These are phyloP conservation scores for Nycteola revayana DNA, from an alignment of 2,888 invertebrate species.

Conservation along the genomic window DNA sequence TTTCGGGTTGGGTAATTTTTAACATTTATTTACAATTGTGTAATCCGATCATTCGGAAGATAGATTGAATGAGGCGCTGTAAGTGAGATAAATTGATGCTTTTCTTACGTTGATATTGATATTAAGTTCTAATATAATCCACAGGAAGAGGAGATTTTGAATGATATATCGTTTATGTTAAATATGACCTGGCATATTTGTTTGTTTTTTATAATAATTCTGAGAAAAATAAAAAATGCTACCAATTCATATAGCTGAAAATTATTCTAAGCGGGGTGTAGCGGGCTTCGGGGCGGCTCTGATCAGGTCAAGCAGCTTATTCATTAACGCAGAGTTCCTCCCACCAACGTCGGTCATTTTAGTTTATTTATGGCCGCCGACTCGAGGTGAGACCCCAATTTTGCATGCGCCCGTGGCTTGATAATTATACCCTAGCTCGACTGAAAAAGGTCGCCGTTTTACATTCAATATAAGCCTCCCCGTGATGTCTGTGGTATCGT, in stretches of 20 bases:
- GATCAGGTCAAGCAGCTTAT: constrained; percentile 50
- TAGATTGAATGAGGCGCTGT: constrained; percentile 54
- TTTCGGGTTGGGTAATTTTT: constrained; percentile 75
- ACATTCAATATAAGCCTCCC: constrained; percentile 54
- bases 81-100: constrained; percentile 59
- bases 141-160: background rate
- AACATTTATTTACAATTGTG: constrained; percentile 75
- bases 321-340: constrained; percentile 75
- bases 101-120: constrained; percentile 45
- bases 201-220: no score
- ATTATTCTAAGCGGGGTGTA: no score
- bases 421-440: constrained; percentile 76
- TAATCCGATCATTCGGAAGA: constrained; percentile 60
- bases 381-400: constrained; percentile 81
- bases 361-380: constrained; percentile 75
- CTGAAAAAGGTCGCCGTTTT: constrained; percentile 74
- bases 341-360: constrained; percentile 73
- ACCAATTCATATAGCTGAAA: no score
- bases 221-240: no score
- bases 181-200: no score
- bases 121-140: constrained; percentile 22
- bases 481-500: constrained; percentile 19
- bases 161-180: no score
- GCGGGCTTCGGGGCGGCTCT: constrained; percentile 19
- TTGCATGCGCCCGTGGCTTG: constrained; percentile 74